Percentiles rank a stretch among this genome's conserved stretches.
Conservation (phyloP, 2,797 vertebrate species). For the Cottoperca gobio region DNA sequence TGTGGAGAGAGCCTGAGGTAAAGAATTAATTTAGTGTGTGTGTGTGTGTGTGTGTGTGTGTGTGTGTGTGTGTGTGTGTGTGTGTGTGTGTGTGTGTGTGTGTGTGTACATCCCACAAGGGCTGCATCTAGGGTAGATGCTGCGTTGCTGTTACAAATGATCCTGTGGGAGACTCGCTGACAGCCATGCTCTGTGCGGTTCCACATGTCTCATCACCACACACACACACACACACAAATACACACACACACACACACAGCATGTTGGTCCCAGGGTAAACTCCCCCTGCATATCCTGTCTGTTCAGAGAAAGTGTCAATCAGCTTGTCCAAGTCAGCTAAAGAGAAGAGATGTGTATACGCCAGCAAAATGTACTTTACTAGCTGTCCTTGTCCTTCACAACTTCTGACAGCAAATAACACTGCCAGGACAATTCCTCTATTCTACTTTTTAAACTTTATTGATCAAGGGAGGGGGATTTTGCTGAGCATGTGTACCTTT, state of each 20-base stretch:
- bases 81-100: conserved; percentile 31
- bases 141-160: conserved; percentile 57
- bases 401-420: conserved; percentile 43
- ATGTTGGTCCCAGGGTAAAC: conserved; percentile 60
- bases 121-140: conserved; percentile 51
- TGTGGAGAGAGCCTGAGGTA: conserved; percentile 36
- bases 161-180: conserved; percentile 59
- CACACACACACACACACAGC: conserved; percentile 22
- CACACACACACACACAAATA: conserved; percentile 30
- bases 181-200: conserved; percentile 45
- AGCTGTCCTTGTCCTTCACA: conserved; percentile 55
- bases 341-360: conserved; percentile 58
- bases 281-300: conserved; percentile 66
- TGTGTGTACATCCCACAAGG: conserved; percentile 44
- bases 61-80: conserved; percentile 6
- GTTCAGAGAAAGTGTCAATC: conserved; percentile 76
- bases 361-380: conserved; percentile 45
- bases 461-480: conserved; percentile 9
- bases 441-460: conserved; percentile 36
- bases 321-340: conserved; percentile 68
- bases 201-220: conserved; percentile 36
- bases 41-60: conserved; percentile 24
- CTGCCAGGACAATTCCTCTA: conserved; percentile 18
- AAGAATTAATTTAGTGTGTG: conserved; percentile 42
- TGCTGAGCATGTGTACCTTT: conserved; percentile 34